Evolutionary conservation across 2,888 invertebrate genomes (phyloP).

Genomic region (Crepidodera aurea): DNA sequence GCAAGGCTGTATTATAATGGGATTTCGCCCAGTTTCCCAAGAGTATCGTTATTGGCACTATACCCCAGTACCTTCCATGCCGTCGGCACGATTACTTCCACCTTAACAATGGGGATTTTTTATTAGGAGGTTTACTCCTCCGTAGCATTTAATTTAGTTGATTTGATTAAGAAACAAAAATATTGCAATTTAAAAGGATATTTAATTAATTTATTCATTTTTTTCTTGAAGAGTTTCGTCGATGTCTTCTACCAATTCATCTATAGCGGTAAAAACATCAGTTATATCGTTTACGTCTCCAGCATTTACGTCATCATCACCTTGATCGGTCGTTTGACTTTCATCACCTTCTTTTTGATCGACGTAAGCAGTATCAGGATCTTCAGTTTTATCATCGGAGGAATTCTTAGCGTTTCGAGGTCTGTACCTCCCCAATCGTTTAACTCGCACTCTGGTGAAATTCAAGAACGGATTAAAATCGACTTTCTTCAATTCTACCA

Average conservation of each 20-base stretch:
- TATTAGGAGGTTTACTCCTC: slow-evolving; percentile 34
- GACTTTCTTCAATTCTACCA: slow-evolving; percentile 26
- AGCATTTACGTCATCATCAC: background rate
- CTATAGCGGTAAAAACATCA: slow-evolving; percentile 11
- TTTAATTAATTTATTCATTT: background rate
- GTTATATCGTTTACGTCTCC: background rate
- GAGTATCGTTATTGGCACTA: slow-evolving; percentile 34
- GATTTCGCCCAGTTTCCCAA: slow-evolving; percentile 31
- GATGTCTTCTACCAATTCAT: slow-evolving; percentile 1
- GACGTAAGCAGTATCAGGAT: slow-evolving; percentile 9
- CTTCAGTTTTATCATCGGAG: slow-evolving; percentile 7
- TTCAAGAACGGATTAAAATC: slow-evolving; percentile 31
- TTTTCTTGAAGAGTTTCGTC: background rate
- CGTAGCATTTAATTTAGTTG: too few species aligned
- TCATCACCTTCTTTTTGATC: slow-evolving; percentile 9
- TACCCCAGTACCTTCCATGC: slow-evolving; percentile 33
- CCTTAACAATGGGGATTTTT: slow-evolving; percentile 35
- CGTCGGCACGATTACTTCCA: slow-evolving; percentile 33
- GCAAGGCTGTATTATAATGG: slow-evolving; percentile 32
- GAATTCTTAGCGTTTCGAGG: slow-evolving; percentile 18
- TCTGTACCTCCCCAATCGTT: slow-evolving; percentile 26
- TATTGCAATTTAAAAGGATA: too few species aligned
- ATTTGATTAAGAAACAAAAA: too few species aligned
- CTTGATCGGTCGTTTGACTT: background rate
- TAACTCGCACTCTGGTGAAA: slow-evolving; percentile 29